A percentile compares a stretch with the other conserved stretches of the same genome.
These are phyloP conservation scores for Melitaea cinxia DNA, from an alignment of 1,140 invertebrate genomes.

Conservation along the genomic window DNA sequence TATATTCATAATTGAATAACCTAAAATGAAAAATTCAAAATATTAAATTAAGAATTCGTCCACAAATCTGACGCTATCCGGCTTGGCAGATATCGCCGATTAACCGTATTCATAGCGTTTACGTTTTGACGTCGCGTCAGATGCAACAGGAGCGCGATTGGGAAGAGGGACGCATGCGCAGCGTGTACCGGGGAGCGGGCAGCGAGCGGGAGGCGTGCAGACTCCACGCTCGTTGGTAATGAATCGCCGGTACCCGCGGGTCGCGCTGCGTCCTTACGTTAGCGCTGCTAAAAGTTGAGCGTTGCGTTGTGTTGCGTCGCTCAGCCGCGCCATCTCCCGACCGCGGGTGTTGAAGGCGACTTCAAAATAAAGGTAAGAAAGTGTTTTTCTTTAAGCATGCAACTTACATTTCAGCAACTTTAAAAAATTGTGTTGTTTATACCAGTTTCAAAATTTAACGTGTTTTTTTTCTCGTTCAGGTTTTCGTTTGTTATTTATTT, in stretches of 20 bases:
- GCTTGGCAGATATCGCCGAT: conserved; percentile 70
- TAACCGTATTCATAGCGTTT: conserved; percentile 77
- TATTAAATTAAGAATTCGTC: background rate
- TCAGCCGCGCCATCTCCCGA: conserved; percentile 66
- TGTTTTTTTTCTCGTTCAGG: background rate
- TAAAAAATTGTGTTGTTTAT: conserved; percentile 25
- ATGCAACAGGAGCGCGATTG: conserved; percentile 76
- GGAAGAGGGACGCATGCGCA: conserved; percentile 60
- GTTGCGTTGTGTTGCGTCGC: conserved; percentile 44
- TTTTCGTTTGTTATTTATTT: background rate
- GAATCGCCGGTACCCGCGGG: conserved; percentile 75
- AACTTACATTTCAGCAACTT: conserved; percentile 4
- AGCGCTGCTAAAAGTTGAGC: conserved; percentile 65
- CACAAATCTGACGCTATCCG: conserved; percentile 31
- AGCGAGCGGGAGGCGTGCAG: conserved; percentile 58
- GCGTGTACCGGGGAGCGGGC: conserved; percentile 32
- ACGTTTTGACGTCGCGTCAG: conserved; percentile 68
- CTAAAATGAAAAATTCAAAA: background rate
- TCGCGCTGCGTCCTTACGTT: conserved; percentile 59
- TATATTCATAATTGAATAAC: no score
- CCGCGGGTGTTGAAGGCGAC: conserved; percentile 35
- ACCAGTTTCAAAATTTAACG: conserved; percentile 22
- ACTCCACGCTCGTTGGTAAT: conserved; percentile 74
- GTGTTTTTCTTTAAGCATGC: background rate
- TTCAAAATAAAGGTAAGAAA: conserved; percentile 58